Conservation (phyloP, 2,113 vertebrate species). For the Corydoras sp. region DNA sequence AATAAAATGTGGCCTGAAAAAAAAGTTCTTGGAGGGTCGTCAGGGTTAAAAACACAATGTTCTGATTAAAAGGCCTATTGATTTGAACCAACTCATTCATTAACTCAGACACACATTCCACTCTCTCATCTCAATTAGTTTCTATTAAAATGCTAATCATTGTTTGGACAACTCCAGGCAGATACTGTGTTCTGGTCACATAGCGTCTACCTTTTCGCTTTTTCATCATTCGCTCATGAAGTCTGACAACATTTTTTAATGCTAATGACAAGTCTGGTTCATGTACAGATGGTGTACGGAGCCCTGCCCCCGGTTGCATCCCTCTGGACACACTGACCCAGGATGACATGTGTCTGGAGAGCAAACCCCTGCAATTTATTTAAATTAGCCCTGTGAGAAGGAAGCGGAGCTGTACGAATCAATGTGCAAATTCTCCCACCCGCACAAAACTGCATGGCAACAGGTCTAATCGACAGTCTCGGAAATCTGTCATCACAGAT, state of each 20-base stretch:
- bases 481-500: constrained; percentile 4
- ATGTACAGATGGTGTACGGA: constrained; percentile 42
- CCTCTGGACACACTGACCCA: constrained; percentile 46
- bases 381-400: constrained; percentile 49
- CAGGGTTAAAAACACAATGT: background rate
- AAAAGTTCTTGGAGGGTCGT: background rate
- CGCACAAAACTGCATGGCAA: constrained; percentile 44
- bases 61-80: constrained; percentile 1
- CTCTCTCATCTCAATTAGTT: constrained; percentile 19
- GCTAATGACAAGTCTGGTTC: constrained; percentile 30
- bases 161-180: constrained; percentile 16
- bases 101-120: background rate
- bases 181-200: constrained; percentile 12
- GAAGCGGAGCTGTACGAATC: constrained; percentile 46
- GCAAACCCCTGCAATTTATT: constrained; percentile 52
- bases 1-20: background rate
- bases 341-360: constrained; percentile 50
- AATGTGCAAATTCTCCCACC: constrained; percentile 57
- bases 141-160: constrained; percentile 19
- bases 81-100: background rate
- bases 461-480: constrained; percentile 38
- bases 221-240: constrained; percentile 15
- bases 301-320: constrained; percentile 40
- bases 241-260: constrained; percentile 44
- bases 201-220: background rate